Conservation (phyloP, 2,113 vertebrate species). For the Antigone vipio region DNA sequence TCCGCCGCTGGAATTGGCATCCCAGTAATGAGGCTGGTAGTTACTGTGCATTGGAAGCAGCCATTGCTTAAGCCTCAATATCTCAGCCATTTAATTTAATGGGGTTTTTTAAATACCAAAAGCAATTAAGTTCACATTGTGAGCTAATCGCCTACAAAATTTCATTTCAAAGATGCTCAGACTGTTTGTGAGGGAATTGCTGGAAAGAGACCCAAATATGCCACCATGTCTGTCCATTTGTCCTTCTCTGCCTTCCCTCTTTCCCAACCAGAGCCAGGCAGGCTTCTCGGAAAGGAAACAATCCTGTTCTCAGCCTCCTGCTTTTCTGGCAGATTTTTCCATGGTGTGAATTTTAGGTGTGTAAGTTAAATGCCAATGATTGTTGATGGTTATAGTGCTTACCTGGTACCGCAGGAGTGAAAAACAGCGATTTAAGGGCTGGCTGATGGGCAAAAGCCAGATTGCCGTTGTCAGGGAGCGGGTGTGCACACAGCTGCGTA, state of each 20-base stretch:
- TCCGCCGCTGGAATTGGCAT: background rate
- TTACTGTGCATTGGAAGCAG: constrained; percentile 58
- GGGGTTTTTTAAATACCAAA: constrained; percentile 66
- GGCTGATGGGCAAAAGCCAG: background rate
- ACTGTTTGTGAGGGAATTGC: constrained; percentile 57
- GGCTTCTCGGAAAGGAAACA: background rate
- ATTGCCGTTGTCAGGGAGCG: background rate
- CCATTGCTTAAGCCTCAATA: constrained; percentile 64
- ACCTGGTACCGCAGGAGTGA: background rate
- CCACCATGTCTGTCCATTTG: background rate
- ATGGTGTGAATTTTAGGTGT: background rate
- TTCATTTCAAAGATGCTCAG: constrained; percentile 62
- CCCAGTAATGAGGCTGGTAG: constrained; percentile 44
- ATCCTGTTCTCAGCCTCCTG: background rate
- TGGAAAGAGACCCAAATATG: background rate
- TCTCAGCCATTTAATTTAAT: constrained; percentile 70
- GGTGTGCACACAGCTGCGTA: background rate
- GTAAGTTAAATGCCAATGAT: background rate
- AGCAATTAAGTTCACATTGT: constrained; percentile 72
- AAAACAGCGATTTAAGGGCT: background rate
- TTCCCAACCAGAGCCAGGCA: background rate
- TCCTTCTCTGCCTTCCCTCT: background rate
- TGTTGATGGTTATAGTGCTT: background rate
- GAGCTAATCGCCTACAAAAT: constrained; percentile 70
- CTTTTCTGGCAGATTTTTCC: background rate